Base-by-base conservation (phyloP, 2,888 invertebrate genomes). In the Drosophila maculinotata region DNA sequence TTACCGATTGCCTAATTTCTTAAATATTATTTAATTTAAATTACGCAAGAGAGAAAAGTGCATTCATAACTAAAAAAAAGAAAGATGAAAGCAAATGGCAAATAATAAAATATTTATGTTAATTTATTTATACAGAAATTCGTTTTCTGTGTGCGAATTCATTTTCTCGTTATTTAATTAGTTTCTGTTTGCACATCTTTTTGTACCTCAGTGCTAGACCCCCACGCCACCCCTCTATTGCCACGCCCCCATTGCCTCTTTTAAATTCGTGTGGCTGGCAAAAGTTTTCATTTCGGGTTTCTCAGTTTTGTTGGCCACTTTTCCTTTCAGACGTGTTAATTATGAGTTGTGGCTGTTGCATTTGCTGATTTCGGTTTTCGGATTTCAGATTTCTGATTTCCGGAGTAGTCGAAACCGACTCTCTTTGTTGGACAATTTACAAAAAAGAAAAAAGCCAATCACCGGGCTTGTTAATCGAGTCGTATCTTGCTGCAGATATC, bases 51-150 rank as follows among this genome's bases (percentile, higher is more conserved):
- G 30, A 25, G 23, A 42, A 59, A 44, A 42, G 39, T 66, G 66
- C 66, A 66, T 45, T 45, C 49, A 41, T 66, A 52, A 36, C 31
- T 33, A 17, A 30, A 10, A n/a, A n/a, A 39, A 1, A n/a, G 25
- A 20, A 63, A 39, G 20, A 58, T 38, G 53, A 45, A 45, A 56
- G 49, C 39, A 56, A 41, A 60, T 58, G 35, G 56, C 52, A 67
- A 65, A 63, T 69, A 65, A 80, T 64, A 77, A 86, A 77, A 72
- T 72, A 67, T 72, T 70, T 77, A 77, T 83, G 83, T 69, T 67
- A 67, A 80, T 82, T 70, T 65, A 62, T 66, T 80, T 70, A 69
- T 56, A 63, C 45, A 60, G 66, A 80, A 77, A 70, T 83, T 72
- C 69, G 72, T 69, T 81, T 85, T 74, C 65, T 56, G 57, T 68